A percentile compares a stretch with the other conserved stretches of the same genome.
Conservation (phyloP, 2,113 vertebrate species). For the Labeo catla region DNA sequence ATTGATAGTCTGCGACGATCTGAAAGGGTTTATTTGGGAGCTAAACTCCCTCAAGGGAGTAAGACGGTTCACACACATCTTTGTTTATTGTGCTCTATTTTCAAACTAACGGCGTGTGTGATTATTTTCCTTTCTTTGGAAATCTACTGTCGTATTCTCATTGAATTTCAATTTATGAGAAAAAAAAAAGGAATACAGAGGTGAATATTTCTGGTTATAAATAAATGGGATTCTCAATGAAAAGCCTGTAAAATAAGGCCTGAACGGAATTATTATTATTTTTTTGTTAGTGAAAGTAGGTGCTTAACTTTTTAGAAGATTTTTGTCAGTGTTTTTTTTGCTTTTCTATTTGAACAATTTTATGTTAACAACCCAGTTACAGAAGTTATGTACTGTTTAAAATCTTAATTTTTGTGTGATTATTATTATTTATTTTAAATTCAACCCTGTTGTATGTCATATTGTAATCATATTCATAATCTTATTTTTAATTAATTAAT, state of each 20-base stretch:
- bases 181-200: not conserved
- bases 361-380: not conserved
- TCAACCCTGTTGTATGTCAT: too few species aligned
- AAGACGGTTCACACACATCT: conserved; percentile 31
- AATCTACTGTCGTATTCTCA: conserved; percentile 30
- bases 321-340: not conserved
- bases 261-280: not conserved
- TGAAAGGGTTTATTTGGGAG: conserved; percentile 52
- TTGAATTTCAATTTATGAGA: conserved; percentile 7
- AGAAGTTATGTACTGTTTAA: not conserved
- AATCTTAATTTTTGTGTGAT: too few species aligned
- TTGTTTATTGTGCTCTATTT: conserved; percentile 29
- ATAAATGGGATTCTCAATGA: not conserved
- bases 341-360: not conserved
- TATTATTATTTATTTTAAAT: not conserved
- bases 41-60: conserved; percentile 43
- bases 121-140: conserved; percentile 24
- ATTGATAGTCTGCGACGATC: conserved; percentile 48
- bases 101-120: conserved; percentile 20
- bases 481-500: too few species aligned
- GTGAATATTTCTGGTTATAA: not conserved
- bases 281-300: not conserved
- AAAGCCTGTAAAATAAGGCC: not conserved
- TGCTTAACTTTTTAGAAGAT: not conserved
- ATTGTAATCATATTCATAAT: too few species aligned